Evolutionary conservation across 1,140 invertebrate species (phyloP), one percentile per base, ranked within the genome.

Genomic region (Drosophila kepulauana): DNA sequence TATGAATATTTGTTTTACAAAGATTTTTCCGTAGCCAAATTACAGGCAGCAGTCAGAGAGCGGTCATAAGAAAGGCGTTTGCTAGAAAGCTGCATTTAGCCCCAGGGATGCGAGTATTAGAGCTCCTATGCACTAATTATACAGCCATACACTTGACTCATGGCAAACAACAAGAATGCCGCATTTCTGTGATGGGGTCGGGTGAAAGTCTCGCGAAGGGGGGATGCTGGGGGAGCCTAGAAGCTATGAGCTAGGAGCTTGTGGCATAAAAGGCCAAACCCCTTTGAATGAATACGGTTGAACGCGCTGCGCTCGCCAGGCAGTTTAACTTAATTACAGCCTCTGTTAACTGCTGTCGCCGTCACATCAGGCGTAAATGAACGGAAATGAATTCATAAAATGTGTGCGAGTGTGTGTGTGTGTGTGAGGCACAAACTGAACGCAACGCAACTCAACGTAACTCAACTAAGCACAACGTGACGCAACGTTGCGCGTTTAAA

Each of bases 311-410:
- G 57, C 75, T 57, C 73, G 58, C 46, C 82, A 76, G 72, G 69
- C 78, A 84, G 70, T 84, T 89, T 81, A 87, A 89, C 85, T 87
- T 89, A 89, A 87, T 88, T 88, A 87, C 77, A 68, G 80, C 45
- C 73, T 65, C 80, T 67, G 77, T 66, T 73, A 79, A 86, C 82
- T 82, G 75, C 45, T 38, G 52, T 51, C 64, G 75, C 54, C 61
- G 68, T 75, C 78, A 80, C 85, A 88, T 87, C 80, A 84, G 84
- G 84, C 84, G 84, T 87, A 88, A 87, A 81, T 87, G 80, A 87
- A 87, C 84, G 84, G 84, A 87, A 87, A 88, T 87, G 84, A 87
- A 87, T 87, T 87, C 85, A 87, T 87, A 87, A 87, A 87, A 87
- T 82, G 82, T 48, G 20, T 25, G 20, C 20, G 20, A 25, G 20